Base-by-base conservation (phyloP, 2,797 vertebrate genomes). In the Tragopan temminckii region DNA sequence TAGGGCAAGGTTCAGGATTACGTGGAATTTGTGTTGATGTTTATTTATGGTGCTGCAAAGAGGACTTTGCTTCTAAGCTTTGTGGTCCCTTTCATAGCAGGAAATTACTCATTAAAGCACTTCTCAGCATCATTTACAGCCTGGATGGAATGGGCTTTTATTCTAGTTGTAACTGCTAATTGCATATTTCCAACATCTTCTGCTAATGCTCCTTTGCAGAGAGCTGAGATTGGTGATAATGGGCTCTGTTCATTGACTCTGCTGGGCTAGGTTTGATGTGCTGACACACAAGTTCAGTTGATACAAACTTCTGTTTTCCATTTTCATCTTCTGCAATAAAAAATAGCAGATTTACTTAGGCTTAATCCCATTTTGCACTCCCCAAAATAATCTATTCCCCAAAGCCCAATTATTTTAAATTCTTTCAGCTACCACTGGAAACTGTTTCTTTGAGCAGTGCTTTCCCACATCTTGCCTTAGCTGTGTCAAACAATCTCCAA, bases 1-100 rank as follows among this genome's bases (percentile, higher is more conserved):
- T 43, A 94, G 96, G 86, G 57, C 94, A 97, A 74, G 58, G 93
- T 80, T 95, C 94, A 95, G 87, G 55, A 46, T 38, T 85, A 77
- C 1, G 7, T 96, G 93, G 89, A 83, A 91, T 64, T 93, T 80
- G 46, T 84, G 42, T 13, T 64, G 58, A 48, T 87, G 43, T 91
- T 93, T 94, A 63, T 91, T 93, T 94, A 63, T 95, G 43, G 14
- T 62, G 29, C 59, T 67, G 19, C 43, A 2, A 40, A 89, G 89
- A 95, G 76, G 50, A 93, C 91, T 95, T 93, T 94, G 88, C 58
- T 86, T 69, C 81, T 80, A 45, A 89, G 21, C 10, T 57, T 6
- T 2, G 0, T n/a, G n/a, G 25, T 78, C 43, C 25, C 23, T 82
- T 74, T 68, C 40, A 20, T 17, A 76, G 55, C 72, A 80, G 69